Evolutionary conservation across 2,113 vertebrate genomes (phyloP).

Genomic region (Rafetus swinhoei): DNA sequence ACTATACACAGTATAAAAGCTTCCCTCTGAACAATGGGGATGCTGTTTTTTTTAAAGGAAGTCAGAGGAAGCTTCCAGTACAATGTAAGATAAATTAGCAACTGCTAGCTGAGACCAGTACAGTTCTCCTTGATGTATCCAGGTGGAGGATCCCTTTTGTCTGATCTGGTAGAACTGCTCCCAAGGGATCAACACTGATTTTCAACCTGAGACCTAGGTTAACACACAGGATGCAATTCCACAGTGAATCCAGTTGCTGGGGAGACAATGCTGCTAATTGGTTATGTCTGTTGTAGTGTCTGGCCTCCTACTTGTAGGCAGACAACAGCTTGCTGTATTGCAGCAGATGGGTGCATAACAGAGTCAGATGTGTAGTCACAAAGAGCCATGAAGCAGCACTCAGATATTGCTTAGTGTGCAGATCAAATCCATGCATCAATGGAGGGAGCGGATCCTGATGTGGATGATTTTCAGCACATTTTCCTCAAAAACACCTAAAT

Average conservation of each 20-base stretch:
- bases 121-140: neutral
- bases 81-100: neutral
- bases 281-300: conserved; percentile 23
- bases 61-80: conserved; percentile 47
- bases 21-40: neutral
- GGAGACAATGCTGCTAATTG: neutral
- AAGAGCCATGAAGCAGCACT: neutral
- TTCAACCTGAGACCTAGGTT: neutral
- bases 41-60: conserved; percentile 7
- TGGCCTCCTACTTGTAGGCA: conserved; percentile 14
- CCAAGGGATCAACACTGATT: neutral
- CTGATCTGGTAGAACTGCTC: neutral
- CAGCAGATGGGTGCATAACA: conserved; percentile 1
- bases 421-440: neutral
- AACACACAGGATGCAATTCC: neutral
- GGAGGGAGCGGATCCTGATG: neutral
- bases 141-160: rapidly evolving
- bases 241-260: neutral
- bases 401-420: neutral
- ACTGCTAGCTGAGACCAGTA: conserved; percentile 23
- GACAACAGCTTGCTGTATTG: neutral
- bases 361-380: neutral
- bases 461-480: neutral
- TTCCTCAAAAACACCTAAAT: conserved; percentile 34
- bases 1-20: neutral